Evolutionary conservation across 2,888 invertebrate species (phyloP).

Genomic region (Cryptocephalus primarius): DNA sequence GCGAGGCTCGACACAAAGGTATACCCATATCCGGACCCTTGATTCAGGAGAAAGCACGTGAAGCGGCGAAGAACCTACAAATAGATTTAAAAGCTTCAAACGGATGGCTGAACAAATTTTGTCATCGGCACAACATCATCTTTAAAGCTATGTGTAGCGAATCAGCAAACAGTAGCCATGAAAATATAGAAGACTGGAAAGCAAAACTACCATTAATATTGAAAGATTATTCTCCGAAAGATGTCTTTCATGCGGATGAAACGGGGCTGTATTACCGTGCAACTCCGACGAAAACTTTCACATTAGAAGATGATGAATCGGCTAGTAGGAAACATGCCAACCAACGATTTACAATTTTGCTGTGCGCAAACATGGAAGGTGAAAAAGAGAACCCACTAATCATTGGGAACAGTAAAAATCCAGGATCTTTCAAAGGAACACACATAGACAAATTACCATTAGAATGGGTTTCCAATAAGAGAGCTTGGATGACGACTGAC

Average conservation of each 20-base stretch:
- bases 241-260: constrained; percentile 6
- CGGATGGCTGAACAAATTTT: neutral
- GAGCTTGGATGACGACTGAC: constrained; percentile 7
- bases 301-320: constrained; percentile 4
- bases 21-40: neutral
- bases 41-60: neutral
- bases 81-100: neutral
- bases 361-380: constrained; percentile 9
- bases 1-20: neutral
- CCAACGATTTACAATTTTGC: constrained; percentile 9
- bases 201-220: neutral
- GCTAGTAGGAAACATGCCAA: constrained; percentile 1
- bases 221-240: neutral
- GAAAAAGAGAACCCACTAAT: constrained; percentile 6
- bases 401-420: constrained; percentile 7
- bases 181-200: neutral
- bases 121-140: neutral
- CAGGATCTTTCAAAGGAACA: constrained; percentile 6
- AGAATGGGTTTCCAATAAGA: constrained; percentile 6
- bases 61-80: neutral
- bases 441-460: constrained; percentile 5
- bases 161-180: neutral
- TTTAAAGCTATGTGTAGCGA: neutral
- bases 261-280: constrained; percentile 5
- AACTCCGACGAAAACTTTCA: constrained; percentile 4